phyloP scores from a whole-genome alignment of 2,113 vertebrate genomes.

The Nycticebus coucang region DNA sequence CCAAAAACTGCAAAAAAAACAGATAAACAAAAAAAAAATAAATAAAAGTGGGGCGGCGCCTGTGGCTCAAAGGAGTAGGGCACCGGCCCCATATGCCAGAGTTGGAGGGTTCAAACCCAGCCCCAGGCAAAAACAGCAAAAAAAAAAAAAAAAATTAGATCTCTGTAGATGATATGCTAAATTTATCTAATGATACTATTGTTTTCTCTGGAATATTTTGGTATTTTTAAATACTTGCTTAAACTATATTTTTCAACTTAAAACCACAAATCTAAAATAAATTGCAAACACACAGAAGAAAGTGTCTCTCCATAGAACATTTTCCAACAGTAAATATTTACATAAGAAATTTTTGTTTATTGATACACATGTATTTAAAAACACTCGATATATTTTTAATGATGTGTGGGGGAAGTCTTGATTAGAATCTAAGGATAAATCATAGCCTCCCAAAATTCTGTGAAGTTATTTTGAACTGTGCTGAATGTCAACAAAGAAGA shows the following conservation, averaged over 20 bases:
- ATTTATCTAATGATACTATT: neutral
- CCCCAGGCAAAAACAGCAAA: too few relatives aligned
- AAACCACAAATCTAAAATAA: neutral
- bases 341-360: neutral
- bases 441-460: neutral
- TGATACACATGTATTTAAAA: neutral
- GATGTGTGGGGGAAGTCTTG: neutral
- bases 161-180: neutral
- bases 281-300: neutral
- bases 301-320: neutral
- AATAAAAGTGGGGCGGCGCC: too few relatives aligned
- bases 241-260: neutral
- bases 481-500: neutral
- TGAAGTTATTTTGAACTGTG: neutral
- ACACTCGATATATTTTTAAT: neutral
- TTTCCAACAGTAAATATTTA: neutral
- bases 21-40: neutral
- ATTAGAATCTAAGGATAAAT: neutral
- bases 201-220: neutral
- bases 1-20: too few relatives aligned
- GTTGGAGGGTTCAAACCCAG: too few relatives aligned
- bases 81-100: too few relatives aligned
- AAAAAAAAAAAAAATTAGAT: neutral
- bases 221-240: neutral
- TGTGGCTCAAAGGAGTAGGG: too few relatives aligned